Percentiles rank a stretch among this genome's conserved stretches.
Conservation (phyloP, 2,113 vertebrate genomes). For the Mastomys natalensis region DNA sequence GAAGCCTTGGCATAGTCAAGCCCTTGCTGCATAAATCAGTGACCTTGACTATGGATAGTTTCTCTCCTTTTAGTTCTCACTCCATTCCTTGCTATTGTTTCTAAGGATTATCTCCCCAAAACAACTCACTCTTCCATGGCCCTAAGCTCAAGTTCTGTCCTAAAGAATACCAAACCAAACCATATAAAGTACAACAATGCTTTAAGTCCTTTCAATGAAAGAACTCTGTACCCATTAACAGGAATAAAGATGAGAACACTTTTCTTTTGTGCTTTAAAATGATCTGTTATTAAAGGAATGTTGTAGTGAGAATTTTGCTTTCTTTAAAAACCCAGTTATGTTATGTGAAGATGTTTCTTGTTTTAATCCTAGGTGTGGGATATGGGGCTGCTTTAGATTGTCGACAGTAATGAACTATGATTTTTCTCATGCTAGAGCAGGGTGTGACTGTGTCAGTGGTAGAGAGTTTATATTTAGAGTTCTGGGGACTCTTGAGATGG, state of each 20-base stretch:
- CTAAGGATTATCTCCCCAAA: not conserved
- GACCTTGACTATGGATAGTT: not conserved
- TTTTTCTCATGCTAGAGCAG: too few relatives aligned
- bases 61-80: not conserved
- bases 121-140: not conserved
- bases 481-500: too few relatives aligned
- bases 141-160: not conserved
- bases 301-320: too few relatives aligned
- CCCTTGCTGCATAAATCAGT: not conserved
- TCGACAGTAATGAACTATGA: too few relatives aligned
- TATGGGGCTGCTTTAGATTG: too few relatives aligned
- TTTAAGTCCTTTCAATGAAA: too few relatives aligned
- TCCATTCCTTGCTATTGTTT: not conserved
- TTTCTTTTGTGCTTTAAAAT: conserved; percentile 44
- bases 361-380: too few relatives aligned
- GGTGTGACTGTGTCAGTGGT: too few relatives aligned
- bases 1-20: not conserved
- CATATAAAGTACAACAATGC: not conserved
- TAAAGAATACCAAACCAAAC: conserved; percentile 11
- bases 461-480: too few relatives aligned
- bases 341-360: too few relatives aligned
- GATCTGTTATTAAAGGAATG: not conserved
- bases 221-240: not conserved
- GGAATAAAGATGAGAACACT: not conserved
- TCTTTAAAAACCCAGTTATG: too few relatives aligned